Conservation (phyloP, 2,113 vertebrate species). For the Sphyrna mokarran region DNA sequence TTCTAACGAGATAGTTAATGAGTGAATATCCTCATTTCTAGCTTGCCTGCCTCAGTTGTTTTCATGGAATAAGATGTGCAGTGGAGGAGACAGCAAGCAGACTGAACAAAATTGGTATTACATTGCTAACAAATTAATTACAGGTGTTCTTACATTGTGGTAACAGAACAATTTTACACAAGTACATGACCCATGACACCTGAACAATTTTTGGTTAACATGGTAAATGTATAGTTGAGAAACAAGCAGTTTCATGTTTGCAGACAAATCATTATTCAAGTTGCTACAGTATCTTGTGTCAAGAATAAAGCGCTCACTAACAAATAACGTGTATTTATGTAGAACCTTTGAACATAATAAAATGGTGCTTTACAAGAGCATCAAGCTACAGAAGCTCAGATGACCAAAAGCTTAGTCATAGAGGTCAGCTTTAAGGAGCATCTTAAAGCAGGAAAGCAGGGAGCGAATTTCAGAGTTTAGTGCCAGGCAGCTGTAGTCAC, state of each 20-base stretch:
- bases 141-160: not conserved
- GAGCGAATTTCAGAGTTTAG: not conserved
- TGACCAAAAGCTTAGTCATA: not conserved
- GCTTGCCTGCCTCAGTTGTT: not conserved
- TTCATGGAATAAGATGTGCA: not conserved
- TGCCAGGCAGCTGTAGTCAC: not conserved
- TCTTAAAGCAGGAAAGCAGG: not conserved
- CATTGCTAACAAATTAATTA: not conserved
- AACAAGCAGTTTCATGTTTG: not conserved
- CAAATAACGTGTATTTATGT: not conserved
- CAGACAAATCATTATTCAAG: slow-evolving; percentile 1
- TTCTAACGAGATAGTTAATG: not conserved
- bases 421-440: not conserved
- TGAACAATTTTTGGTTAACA: not conserved
- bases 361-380: not conserved
- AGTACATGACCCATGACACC: not conserved
- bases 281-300: not conserved
- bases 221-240: not conserved
- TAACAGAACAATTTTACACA: not conserved
- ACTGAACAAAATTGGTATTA: not conserved
- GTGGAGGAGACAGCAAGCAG: not conserved
- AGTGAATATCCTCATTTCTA: not conserved
- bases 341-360: not conserved
- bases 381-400: not conserved
- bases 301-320: not conserved